These are phyloP conservation scores for Parthenolecanium corni DNA, from an alignment of 2,888 invertebrate species.

Conservation along the genomic window DNA sequence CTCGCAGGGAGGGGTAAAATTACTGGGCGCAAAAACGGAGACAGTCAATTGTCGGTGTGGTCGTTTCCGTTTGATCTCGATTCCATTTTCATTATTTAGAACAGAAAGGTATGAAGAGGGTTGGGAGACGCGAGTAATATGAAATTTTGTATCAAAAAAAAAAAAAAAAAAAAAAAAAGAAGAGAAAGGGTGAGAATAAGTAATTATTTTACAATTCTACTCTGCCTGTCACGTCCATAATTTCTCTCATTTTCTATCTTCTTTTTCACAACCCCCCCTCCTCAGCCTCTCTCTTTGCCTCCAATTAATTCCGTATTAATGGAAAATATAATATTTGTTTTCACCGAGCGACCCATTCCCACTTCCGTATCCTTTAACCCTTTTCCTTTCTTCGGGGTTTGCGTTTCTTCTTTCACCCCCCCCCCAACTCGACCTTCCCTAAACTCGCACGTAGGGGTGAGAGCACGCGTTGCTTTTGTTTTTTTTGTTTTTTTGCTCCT, in stretches of 20 bases:
- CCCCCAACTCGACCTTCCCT: neutral
- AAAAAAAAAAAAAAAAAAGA: too few relatives aligned
- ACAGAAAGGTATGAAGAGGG: neutral
- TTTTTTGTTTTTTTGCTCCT: neutral
- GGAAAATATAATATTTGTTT: slow-evolving; percentile 28
- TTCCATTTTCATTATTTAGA: slow-evolving; percentile 24
- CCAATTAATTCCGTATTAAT: slow-evolving; percentile 28
- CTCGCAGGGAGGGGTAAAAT: neutral
- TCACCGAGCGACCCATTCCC: slow-evolving; percentile 5
- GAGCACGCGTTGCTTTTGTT: slow-evolving; percentile 34
- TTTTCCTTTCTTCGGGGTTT: slow-evolving; percentile 15
- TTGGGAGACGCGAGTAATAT: neutral
- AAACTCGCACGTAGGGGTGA: too few relatives aligned
- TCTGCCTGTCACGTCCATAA: neutral
- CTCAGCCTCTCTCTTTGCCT: slow-evolving; percentile 14
- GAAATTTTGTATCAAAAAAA: neutral
- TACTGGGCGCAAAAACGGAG: neutral
- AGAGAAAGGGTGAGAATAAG: slow-evolving; percentile 13
- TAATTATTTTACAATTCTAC: slow-evolving; percentile 27
- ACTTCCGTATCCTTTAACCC: neutral
- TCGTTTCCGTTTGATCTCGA: slow-evolving; percentile 20
- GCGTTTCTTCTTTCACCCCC: slow-evolving; percentile 1
- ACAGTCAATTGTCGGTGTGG: slow-evolving; percentile 2
- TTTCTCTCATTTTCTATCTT: too few relatives aligned
- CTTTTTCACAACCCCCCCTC: neutral